Base-by-base conservation (phyloP, 2,888 invertebrate genomes). In the Subacronicta megacephala region DNA sequence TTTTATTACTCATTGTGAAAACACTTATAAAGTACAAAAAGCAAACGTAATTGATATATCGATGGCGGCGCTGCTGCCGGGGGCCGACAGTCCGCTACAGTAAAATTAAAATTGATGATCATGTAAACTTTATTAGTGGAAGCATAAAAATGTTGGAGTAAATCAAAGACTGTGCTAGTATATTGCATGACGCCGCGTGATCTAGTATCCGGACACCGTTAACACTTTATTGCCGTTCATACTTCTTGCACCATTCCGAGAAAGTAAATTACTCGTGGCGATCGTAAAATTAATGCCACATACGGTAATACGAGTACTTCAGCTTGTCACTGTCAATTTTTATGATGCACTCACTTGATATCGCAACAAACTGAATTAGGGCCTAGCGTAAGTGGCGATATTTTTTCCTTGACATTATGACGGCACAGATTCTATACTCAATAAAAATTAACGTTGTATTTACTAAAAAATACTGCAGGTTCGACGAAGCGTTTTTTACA, bases 41-140 rank as follows among this genome's bases (percentile, higher is more conserved):
- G 75, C 74, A 75, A 81, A 81, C 60, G 61, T 75, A 83, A 77
- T 85, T 87, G 90, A 93, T 91, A 91, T 91, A 93, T 88, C 77
- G 81, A 59, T 68, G 57, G 41, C 47, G 76, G 72, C 70, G 77
- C 84, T 59, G 87, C 84, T 87, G 90, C 90, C 84, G 66, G 73
- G 60, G 85, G 84, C 80, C 70, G 74, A 43, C 78, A 66, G 73
- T 51, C 76, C 73, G 66, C 73, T 81, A 85, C 83, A 88, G 82
- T 92, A 88, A 92, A 93, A 90, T 88, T 88, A 84, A 90, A 92
- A 93, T 92, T 92, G 88, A 92, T 89, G 90, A 86, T 88, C 88
- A 85, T 88, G 90, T 91, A 89, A 89, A 90, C 82, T 90, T 93
- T 92, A 92, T 90, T 90, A 90, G 88, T 78, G 62, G 84, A 78